phyloP scores from a whole-genome alignment of 2,797 vertebrate genomes.

The Vespertilio murinus region DNA sequence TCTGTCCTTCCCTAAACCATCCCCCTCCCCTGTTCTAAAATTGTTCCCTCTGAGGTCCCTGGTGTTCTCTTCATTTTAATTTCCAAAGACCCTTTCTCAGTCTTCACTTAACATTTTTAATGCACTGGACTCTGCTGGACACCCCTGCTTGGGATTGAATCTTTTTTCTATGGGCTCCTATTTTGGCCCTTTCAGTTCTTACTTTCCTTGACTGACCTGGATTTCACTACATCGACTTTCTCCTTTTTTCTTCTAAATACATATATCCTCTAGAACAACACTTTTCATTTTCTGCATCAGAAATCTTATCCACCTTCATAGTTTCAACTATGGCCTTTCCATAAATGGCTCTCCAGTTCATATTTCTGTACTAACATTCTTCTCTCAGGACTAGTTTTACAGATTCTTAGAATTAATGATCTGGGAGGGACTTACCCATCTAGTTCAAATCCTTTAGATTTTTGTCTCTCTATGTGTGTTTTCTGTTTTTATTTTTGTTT shows the following conservation, averaged over 20 bases:
- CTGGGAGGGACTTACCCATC: not conserved
- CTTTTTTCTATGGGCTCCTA: not conserved
- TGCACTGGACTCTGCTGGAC: not conserved
- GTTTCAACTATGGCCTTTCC: not conserved
- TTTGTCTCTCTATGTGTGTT: no score
- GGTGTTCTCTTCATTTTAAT: not conserved
- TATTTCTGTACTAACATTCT: not conserved
- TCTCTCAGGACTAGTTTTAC: not conserved
- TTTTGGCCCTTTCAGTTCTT: not conserved
- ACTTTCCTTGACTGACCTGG: not conserved
- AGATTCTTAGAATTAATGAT: slow-evolving; percentile 5
- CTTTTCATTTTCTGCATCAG: not conserved
- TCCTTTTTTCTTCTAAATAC: not conserved
- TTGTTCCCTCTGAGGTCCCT: not conserved
- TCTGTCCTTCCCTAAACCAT: not conserved
- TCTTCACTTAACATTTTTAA: not conserved
- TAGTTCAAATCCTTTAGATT: not conserved
- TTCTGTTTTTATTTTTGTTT: no score
- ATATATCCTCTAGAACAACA: not conserved
- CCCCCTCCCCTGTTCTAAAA: not conserved
- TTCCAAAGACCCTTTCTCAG: not conserved
- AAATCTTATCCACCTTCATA: not conserved
- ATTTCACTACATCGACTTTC: not conserved
- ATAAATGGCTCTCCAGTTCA: not conserved
- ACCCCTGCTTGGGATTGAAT: not conserved